Evolutionary conservation across 2,113 vertebrate species (phyloP).

Genomic region (Pogonocichla stellata): DNA sequence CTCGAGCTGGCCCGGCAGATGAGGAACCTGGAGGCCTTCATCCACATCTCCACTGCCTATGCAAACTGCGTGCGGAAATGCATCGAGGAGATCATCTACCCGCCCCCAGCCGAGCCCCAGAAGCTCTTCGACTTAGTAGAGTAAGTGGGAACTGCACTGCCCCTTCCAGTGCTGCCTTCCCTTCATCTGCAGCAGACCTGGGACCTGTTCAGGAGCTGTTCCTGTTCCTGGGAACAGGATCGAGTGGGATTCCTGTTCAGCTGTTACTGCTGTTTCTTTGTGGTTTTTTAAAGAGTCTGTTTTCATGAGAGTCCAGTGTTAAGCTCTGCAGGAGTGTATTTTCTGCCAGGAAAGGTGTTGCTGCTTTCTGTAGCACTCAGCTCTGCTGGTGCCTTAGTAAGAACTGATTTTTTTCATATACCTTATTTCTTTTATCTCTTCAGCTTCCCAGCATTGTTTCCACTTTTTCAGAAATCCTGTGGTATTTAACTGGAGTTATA

Average conservation of each 20-base stretch:
- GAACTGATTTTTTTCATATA: background rate
- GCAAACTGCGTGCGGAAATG: constrained; percentile 89
- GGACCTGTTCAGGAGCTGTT: background rate
- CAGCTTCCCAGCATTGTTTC: fast-evolving
- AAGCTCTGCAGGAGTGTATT: background rate
- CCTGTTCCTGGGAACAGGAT: too few species aligned
- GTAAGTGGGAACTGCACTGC: constrained; percentile 74
- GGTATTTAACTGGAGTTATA: background rate
- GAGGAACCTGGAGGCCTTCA: constrained; percentile 88
- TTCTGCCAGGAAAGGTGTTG: background rate
- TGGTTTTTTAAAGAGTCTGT: background rate
- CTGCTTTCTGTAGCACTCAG: background rate
- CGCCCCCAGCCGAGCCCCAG: constrained; percentile 87
- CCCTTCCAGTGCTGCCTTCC: background rate
- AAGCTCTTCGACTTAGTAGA: constrained; percentile 91
- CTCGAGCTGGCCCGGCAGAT: constrained; percentile 88
- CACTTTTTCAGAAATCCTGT: background rate
- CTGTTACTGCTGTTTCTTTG: background rate
- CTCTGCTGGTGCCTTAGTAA: background rate
- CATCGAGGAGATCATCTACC: constrained; percentile 94
- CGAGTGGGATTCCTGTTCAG: background rate
- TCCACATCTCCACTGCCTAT: constrained; percentile 94
- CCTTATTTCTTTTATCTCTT: background rate
- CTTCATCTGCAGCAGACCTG: background rate
- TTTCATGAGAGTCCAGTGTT: background rate